These are phyloP conservation scores for Oxystoma pomonae DNA, from an alignment of 2,888 invertebrate species.

Conservation along the genomic window DNA sequence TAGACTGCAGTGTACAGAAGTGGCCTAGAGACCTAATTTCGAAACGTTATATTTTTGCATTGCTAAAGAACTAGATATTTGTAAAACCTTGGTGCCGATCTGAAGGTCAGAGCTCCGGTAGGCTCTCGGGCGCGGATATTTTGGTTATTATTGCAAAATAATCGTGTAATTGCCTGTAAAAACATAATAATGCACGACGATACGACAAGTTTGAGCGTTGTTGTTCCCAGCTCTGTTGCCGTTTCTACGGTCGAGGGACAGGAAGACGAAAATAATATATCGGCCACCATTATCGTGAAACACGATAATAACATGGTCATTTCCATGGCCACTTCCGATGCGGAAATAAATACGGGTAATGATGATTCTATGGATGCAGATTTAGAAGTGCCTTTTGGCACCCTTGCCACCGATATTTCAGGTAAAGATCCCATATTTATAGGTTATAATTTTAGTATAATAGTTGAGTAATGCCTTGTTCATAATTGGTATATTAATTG, in stretches of 20 bases:
- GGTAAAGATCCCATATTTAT: constrained; percentile 50
- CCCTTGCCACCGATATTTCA: constrained; percentile 43
- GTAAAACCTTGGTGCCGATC: constrained; percentile 49
- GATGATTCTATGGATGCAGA: constrained; percentile 58
- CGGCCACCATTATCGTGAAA: constrained; percentile 28
- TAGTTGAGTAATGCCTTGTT: too few species aligned
- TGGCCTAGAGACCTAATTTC: constrained; percentile 87
- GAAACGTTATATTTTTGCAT: constrained; percentile 60
- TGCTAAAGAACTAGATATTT: constrained; percentile 50
- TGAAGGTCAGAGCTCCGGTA: constrained; percentile 48
- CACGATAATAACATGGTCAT: constrained; percentile 39
- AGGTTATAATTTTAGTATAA: too few species aligned
- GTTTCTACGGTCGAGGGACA: constrained; percentile 54
- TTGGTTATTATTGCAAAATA: constrained; percentile 45
- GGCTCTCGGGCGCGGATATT: constrained; percentile 48
- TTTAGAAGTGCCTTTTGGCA: constrained; percentile 60
- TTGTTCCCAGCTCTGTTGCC: constrained; percentile 61
- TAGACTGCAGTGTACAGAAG: constrained; percentile 75
- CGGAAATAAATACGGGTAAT: constrained; percentile 53
- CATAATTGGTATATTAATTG: too few species aligned
- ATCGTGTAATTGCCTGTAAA: constrained; percentile 49
- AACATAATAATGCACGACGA: constrained; percentile 59
- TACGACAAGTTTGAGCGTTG: constrained; percentile 65
- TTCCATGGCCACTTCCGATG: constrained; percentile 45
- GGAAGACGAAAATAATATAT: constrained; percentile 42